Percentiles rank a stretch among this genome's conserved stretches.
These are phyloP conservation scores for Dinomys branickii DNA, from an alignment of 2,113 vertebrate species.

Conservation along the genomic window DNA sequence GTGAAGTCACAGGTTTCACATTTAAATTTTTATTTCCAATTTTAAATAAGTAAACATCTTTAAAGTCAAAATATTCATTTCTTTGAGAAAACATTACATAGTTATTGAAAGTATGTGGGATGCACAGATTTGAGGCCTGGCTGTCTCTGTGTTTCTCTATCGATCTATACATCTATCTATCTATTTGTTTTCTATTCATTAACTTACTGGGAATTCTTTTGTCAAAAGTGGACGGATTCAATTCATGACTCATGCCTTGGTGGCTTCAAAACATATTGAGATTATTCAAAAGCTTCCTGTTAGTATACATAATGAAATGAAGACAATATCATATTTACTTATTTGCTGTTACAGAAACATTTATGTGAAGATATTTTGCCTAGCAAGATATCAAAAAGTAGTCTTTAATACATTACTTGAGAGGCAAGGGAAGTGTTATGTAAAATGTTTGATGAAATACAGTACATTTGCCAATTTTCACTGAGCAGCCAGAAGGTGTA, in stretches of 20 bases:
- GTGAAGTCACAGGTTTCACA: background rate
- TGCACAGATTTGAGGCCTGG: background rate
- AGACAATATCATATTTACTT: background rate
- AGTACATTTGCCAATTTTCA: background rate
- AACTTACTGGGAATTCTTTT: background rate
- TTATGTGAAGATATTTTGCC: background rate
- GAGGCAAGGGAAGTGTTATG: background rate
- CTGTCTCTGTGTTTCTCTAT: too few relatives aligned
- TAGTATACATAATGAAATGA: background rate
- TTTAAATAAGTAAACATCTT: conserved; percentile 10
- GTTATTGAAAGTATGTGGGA: background rate
- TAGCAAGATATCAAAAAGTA: background rate
- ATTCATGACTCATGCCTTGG: background rate
- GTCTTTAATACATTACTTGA: background rate
- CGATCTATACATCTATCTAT: background rate
- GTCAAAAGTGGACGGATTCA: background rate
- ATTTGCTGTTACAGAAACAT: background rate
- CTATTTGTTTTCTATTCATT: background rate
- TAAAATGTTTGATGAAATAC: background rate
- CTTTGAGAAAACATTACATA: background rate
- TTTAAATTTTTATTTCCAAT: background rate
- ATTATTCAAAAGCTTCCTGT: background rate
- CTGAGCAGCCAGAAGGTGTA: background rate
- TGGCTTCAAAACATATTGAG: background rate
- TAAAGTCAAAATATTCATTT: background rate